Base-by-base conservation (phyloP, 2,113 vertebrate genomes). In the Helogale parvula region DNA sequence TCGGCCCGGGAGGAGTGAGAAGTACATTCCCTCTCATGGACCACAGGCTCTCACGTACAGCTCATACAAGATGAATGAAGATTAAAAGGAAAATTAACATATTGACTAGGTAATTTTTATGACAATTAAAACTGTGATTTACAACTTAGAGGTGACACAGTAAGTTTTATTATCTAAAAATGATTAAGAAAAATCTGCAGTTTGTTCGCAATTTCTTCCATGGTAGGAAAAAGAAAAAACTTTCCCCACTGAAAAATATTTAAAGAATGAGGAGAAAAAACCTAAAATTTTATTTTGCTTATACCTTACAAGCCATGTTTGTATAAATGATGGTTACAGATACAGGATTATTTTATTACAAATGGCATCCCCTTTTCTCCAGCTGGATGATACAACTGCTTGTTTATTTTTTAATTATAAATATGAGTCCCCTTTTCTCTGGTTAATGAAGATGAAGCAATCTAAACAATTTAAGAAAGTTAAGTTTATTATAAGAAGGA, bases 281-380 rank as follows among this genome's bases (percentile, higher is more conserved):
- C 23, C 50, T 71, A 72, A 74, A 71, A 74, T 74, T 83, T 65
- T 93, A 5, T 71, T 93, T 84, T 88, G 66, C n/a, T 91, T 81
- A 84, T 5, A 50, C 54, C 5, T 52, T 8, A 90, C 4, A 85
- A 88, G 38, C 25, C 69, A 57, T 7, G 12, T 5, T 23, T 57
- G 1, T 63, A 2, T 7, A 93, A 68, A 57, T 31, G 72, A 66
- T 79, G 25, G 68, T 72, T 63, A 65, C 9, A 85, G n/a, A 68
- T 52, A 93, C 25, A 65, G 45, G 23, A 83, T 88, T 79, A 88
- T 82, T 79, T 94, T 52, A 81, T 93, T 91, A 82, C 3, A 96
- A 71, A 50, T 25, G 23, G 15, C 54, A 81, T 38, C 13, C 5
- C 6, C 0, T 71, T 96, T 94, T 66, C 35, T 85, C 17, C 35